Evolutionary conservation across 2,797 vertebrate genomes (phyloP).

Genomic region (Xenops minutus): DNA sequence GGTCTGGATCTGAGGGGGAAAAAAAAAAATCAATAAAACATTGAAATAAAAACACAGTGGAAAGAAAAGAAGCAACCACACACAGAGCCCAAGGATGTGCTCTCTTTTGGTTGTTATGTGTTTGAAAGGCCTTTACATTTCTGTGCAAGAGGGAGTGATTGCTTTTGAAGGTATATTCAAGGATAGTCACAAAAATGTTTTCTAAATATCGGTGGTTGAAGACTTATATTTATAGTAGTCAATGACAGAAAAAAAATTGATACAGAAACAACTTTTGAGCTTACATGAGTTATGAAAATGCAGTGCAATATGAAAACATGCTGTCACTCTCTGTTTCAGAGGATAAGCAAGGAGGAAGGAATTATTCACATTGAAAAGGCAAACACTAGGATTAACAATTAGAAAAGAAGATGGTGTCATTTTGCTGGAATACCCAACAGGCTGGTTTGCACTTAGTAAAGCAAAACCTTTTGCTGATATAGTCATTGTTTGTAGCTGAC

Average conservation of each 20-base stretch:
- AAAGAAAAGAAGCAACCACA: conserved; percentile 6
- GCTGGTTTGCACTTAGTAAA: conserved; percentile 22
- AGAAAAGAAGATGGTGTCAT: neutral
- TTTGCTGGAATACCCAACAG: conserved; percentile 18
- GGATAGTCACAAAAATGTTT: conserved; percentile 7
- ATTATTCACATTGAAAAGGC: neutral
- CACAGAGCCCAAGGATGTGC: neutral
- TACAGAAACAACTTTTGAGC: neutral
- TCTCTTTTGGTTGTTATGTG: neutral
- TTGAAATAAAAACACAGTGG: conserved; percentile 13
- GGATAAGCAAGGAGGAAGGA: neutral
- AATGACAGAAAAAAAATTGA: neutral
- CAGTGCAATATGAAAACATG: neutral
- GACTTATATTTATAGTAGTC: conserved; percentile 7
- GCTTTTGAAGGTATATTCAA: conserved; percentile 46
- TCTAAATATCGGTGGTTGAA: conserved; percentile 1
- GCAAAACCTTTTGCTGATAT: conserved; percentile 25
- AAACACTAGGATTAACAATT: neutral
- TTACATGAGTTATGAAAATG: neutral
- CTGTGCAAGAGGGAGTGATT: neutral
- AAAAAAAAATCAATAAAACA: conserved; percentile 36
- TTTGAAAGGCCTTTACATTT: conserved; percentile 41
- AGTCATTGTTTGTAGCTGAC: conserved; percentile 65
- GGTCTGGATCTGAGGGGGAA: neutral
- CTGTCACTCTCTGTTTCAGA: neutral